Evolutionary conservation across 2,888 invertebrate species (phyloP), one percentile per base, ranked within the genome.

Genomic region (Nyleta sp.): DNA sequence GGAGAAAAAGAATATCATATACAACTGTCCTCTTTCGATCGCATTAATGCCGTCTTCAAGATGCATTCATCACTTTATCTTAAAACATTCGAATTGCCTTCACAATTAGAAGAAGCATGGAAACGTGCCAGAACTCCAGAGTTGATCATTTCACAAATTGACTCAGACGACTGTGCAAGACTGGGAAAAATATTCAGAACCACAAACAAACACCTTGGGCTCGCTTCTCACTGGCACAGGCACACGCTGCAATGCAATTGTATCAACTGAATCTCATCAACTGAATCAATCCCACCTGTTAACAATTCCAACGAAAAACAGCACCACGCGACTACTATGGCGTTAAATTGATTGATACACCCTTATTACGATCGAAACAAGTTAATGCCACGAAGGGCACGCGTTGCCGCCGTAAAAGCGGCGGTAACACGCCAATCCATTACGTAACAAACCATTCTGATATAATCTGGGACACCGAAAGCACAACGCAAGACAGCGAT

Each of bases 261-360:
- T n/a, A 52, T 33, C 13, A 52, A 17, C 10, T 5, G 17, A 52
- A 52, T 62, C 55, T 48, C 42, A 38, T 31, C 28, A 38, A 40
- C 53, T 13, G 20, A 38, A 64, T 72, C 35, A 24, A 13, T 53
- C 15, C 42, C 44, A 44, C 52, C 59, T 50, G 50, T 65, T 65
- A 74, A 20, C 52, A 17, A 17, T n/a, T 11, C 38, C 33, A 67
- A 60, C 44, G 42, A 48, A 59, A 38, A 67, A 67, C 31, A 42
- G n/a, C 13, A 5, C n/a, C 13, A 22, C 31, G 18, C 57, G 46
- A 55, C 22, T 62, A 33, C 0, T 22, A 35, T 17, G 13, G 22
- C 38, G 44, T 62, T 33, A 64, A 68, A 53, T 75, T 75, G 62
- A 75, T 75, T 60, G 33, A 68, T 67, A 15, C 20, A n/a, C n/a